phyloP scores from a whole-genome alignment of 2,888 invertebrate species.

The Linyphia triangularis region DNA sequence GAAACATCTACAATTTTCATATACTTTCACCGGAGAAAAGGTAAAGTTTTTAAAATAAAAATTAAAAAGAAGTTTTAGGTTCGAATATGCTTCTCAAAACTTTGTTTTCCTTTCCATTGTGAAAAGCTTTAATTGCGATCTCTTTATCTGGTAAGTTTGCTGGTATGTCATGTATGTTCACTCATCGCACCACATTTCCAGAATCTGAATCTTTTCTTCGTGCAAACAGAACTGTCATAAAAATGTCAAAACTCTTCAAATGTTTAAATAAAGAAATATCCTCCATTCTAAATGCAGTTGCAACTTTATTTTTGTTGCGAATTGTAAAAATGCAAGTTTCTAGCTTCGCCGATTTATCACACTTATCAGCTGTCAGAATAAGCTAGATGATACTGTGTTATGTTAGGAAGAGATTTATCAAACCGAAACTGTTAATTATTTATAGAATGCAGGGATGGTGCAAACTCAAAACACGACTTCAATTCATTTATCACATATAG shows the following conservation, averaged over 20 bases:
- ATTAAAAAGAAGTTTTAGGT: no score
- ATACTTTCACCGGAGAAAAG: no score
- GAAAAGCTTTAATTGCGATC: not conserved
- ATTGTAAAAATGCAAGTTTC: not conserved
- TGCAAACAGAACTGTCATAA: conserved; percentile 3
- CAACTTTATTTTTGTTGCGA: not conserved
- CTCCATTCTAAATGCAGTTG: not conserved
- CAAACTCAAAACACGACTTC: no score
- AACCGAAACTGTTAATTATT: not conserved
- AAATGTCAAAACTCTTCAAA: not conserved
- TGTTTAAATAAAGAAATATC: conserved; percentile 1
- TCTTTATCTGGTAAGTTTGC: not conserved
- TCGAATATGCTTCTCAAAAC: not conserved
- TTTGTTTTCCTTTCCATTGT: not conserved
- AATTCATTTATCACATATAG: no score
- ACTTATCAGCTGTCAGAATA: not conserved
- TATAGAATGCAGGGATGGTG: not conserved
- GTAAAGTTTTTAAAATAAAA: no score
- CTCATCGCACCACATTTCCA: not conserved
- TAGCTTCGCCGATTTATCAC: not conserved
- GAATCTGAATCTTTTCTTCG: not conserved
- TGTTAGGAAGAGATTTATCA: not conserved
- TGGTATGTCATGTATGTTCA: not conserved
- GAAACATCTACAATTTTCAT: no score
- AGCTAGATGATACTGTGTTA: not conserved